A percentile compares a stretch with the other conserved stretches of the same genome.
Evolutionary conservation across 2,888 invertebrate species (phyloP).

Genomic region (Dione juno): DNA sequence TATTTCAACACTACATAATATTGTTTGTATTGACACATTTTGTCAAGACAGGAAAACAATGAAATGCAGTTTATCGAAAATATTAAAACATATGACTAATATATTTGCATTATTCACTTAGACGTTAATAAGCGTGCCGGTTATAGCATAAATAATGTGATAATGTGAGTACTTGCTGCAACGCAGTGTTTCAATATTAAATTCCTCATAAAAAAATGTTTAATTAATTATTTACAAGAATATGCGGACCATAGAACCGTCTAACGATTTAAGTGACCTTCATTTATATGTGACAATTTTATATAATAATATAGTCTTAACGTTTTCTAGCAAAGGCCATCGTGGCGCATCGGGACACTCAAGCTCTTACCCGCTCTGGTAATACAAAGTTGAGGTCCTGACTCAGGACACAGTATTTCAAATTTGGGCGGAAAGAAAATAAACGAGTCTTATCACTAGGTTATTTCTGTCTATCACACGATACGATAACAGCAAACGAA

Average conservation of each 20-base stretch:
- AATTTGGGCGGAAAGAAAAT: too few relatives aligned
- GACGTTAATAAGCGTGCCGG: slow-evolving; percentile 20
- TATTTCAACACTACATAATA: background rate
- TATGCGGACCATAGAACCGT: background rate
- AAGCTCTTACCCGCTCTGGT: too few relatives aligned
- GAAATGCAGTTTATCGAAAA: slow-evolving; percentile 20
- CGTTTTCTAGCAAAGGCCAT: too few relatives aligned
- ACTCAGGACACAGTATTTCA: too few relatives aligned
- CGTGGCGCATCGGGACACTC: too few relatives aligned
- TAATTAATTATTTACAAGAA: slow-evolving; percentile 9
- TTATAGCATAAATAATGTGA: slow-evolving; percentile 14
- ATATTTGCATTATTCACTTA: slow-evolving; percentile 29
- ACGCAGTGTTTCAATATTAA: slow-evolving; percentile 5
- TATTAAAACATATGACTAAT: slow-evolving; percentile 18
- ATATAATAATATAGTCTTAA: too few relatives aligned
- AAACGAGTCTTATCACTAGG: too few relatives aligned
- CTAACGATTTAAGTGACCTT: background rate
- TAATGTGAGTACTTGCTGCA: slow-evolving; percentile 5
- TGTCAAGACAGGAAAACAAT: slow-evolving; percentile 25
- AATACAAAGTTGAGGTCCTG: too few relatives aligned
- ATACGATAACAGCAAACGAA: too few relatives aligned
- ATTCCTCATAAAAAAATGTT: background rate
- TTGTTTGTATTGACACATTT: background rate
- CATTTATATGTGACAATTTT: background rate
- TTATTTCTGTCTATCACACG: too few relatives aligned